Conservation (phyloP, 2,113 vertebrate genomes). For the Mungos mungo region DNA sequence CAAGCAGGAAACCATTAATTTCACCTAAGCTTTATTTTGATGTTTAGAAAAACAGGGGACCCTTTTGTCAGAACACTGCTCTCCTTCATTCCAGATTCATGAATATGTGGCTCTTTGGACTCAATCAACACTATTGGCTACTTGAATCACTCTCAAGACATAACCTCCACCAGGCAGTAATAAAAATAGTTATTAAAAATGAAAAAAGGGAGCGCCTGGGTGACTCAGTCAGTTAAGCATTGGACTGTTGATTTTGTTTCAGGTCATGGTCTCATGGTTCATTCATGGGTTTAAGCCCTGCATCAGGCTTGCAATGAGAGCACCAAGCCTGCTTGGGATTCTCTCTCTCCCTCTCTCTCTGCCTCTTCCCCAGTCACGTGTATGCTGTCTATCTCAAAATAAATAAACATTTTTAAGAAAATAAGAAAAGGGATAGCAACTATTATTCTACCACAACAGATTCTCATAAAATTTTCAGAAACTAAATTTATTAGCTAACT, state of each 20-base stretch:
- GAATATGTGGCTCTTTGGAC: accelerated
- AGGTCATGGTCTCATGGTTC: no score
- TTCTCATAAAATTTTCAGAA: neutral
- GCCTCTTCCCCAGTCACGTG: no score
- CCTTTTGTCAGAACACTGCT: constrained; percentile 65
- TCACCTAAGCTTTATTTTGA: constrained; percentile 83
- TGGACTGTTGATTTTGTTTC: no score
- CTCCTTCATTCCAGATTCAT: neutral
- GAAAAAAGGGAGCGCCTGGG: neutral
- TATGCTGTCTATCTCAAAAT: no score
- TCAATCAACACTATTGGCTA: accelerated
- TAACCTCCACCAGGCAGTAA: neutral
- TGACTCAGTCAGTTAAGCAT: no score
- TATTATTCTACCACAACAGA: neutral
- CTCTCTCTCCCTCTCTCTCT: no score
- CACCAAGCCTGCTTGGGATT: no score
- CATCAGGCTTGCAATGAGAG: no score
- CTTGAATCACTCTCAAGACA: no score
- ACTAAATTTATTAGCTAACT: neutral
- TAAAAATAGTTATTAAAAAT: neutral
- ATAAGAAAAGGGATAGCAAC: neutral
- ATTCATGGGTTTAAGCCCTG: no score
- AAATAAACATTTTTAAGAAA: no score
- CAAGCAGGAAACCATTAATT: constrained; percentile 85
- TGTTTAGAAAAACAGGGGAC: constrained; percentile 80